Conservation (phyloP, 2,888 invertebrate species). For the Heliconius erato region DNA sequence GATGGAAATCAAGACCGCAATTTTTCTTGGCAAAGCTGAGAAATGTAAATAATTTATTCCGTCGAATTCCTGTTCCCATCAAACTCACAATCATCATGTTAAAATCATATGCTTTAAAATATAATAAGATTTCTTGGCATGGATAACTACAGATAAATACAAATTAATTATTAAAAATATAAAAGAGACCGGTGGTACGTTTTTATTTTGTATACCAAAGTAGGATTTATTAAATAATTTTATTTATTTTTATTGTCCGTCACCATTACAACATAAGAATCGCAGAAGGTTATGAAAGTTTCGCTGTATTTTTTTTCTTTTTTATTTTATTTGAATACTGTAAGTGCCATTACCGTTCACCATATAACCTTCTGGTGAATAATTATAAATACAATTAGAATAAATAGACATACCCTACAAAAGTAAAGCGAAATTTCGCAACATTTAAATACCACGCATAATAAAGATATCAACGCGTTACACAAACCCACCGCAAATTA, state of each 20-base stretch:
- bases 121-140: too few relatives aligned
- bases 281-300: conserved; percentile 13
- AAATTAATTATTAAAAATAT: too few relatives aligned
- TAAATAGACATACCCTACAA: conserved; percentile 13
- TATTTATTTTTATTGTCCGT: neutral
- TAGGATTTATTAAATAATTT: conserved; percentile 2
- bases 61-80: too few relatives aligned
- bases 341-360: conserved; percentile 22
- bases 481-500: conserved; percentile 34
- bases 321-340: neutral
- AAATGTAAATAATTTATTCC: too few relatives aligned
- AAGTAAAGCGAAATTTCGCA: conserved; percentile 30
- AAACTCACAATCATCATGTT: too few relatives aligned
- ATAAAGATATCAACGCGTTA: conserved; percentile 38
- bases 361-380: conserved; percentile 24
- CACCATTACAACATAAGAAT: conserved; percentile 11
- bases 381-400: conserved; percentile 18
- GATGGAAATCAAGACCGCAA: too few relatives aligned
- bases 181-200: too few relatives aligned
- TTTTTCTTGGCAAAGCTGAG: too few relatives aligned
- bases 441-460: conserved; percentile 15
- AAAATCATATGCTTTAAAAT: too few relatives aligned
- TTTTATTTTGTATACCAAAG: neutral
- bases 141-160: too few relatives aligned
- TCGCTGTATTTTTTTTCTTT: neutral